These are phyloP conservation scores for Rhadinocentrus ornatus DNA, from an alignment of 2,797 vertebrate species.

Conservation along the genomic window DNA sequence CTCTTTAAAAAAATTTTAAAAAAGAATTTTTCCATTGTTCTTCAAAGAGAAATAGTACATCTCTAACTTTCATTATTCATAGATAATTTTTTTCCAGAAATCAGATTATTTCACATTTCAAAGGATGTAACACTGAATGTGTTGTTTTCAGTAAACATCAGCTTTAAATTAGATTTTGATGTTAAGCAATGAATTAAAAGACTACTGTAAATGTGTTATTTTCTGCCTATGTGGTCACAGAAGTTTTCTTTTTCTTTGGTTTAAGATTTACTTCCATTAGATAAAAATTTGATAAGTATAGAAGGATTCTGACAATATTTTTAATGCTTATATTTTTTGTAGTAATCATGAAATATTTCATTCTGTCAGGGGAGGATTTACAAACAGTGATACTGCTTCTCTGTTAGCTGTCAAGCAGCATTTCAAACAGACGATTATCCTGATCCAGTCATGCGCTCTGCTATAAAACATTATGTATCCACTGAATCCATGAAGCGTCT, in stretches of 20 bases:
- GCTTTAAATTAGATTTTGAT: too few species aligned
- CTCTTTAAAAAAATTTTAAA: background rate
- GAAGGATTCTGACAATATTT: background rate
- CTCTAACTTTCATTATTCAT: background rate
- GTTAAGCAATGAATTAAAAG: too few species aligned
- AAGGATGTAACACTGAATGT: too few species aligned
- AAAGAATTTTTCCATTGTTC: too few species aligned
- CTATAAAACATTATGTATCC: constrained; percentile 1
- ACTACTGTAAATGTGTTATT: background rate
- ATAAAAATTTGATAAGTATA: background rate
- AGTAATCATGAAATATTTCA: background rate
- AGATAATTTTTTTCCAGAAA: background rate
- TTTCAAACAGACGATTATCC: constrained; percentile 4
- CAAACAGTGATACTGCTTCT: background rate
- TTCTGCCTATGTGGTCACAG: background rate
- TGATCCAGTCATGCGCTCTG: background rate
- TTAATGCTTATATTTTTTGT: background rate
- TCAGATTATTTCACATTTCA: background rate
- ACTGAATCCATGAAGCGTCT: background rate
- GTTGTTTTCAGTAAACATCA: too few species aligned
- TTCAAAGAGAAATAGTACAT: too few species aligned
- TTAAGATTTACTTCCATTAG: background rate
- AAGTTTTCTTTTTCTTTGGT: background rate
- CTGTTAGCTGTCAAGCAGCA: background rate
- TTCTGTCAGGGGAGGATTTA: background rate